Evolutionary conservation across 92 coral and sea anemone species (phyloP).

Genomic region (Epizoanthus stellaris): DNA sequence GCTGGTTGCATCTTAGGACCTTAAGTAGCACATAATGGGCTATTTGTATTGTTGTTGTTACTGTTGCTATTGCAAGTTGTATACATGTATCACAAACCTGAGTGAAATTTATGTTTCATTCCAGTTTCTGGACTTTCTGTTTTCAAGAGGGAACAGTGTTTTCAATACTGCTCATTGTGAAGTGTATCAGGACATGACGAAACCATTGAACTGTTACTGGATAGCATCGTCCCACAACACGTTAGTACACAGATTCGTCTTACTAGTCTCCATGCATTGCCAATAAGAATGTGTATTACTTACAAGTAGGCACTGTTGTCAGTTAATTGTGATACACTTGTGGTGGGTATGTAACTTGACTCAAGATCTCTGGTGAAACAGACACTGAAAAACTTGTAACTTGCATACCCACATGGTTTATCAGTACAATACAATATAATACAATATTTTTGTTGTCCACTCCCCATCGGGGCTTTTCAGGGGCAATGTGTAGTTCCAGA

Average conservation of each 20-base stretch:
- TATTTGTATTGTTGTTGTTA: too few species aligned
- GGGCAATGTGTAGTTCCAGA: too few species aligned
- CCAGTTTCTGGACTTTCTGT: slow-evolving; percentile 91
- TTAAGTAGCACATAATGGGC: background rate
- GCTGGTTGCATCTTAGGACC: background rate
- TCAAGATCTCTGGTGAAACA: too few species aligned
- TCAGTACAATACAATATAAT: too few species aligned
- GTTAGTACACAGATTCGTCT: slow-evolving; percentile 56
- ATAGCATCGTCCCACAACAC: slow-evolving; percentile 99
- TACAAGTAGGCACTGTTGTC: background rate
- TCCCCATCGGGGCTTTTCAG: too few species aligned
- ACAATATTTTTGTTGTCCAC: too few species aligned
- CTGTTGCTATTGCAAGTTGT: too few species aligned
- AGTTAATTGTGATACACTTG: background rate
- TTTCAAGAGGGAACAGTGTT: slow-evolving; percentile 94
- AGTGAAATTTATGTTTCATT: slow-evolving; percentile 18
- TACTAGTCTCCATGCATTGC: background rate
- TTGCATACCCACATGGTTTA: too few species aligned
- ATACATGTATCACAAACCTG: too few species aligned
- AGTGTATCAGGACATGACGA: slow-evolving; percentile 98
- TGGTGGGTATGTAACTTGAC: too few species aligned
- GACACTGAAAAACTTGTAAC: too few species aligned
- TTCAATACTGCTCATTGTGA: slow-evolving; percentile 93
- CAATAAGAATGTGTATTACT: background rate
- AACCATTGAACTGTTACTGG: slow-evolving; percentile 92